Conservation (phyloP, 2,797 vertebrate genomes). For the Ciconia nigra region DNA sequence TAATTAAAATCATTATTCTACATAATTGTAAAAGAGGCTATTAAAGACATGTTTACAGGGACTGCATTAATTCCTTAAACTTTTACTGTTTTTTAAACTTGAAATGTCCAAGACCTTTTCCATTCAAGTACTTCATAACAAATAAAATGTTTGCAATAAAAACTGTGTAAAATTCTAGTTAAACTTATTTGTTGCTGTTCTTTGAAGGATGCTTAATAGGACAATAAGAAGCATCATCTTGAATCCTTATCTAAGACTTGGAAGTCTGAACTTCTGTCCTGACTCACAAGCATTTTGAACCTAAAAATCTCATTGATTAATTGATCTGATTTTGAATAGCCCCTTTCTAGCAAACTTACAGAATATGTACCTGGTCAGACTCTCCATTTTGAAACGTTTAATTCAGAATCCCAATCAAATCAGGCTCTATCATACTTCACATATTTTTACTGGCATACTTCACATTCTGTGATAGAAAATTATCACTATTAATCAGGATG, state of each 20-base stretch:
- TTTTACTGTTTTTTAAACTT: neutral
- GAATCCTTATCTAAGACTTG: neutral
- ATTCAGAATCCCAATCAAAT: neutral
- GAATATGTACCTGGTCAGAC: neutral
- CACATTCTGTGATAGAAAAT: neutral
- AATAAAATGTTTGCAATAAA: neutral
- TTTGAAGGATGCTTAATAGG: neutral
- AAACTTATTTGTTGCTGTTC: neutral
- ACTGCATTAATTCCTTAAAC: neutral
- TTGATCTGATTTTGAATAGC: neutral
- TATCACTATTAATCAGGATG: neutral
- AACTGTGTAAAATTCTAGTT: neutral
- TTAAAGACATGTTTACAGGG: neutral
- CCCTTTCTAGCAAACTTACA: neutral
- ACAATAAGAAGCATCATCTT: neutral
- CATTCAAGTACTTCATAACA: neutral
- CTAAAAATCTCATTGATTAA: neutral
- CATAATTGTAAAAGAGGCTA: neutral
- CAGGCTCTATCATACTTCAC: neutral
- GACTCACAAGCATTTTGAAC: neutral
- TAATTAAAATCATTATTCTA: neutral
- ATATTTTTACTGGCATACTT: neutral
- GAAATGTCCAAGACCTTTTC: neutral
- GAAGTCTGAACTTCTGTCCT: neutral
- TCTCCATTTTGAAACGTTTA: neutral